Percentiles rank a stretch among this genome's conserved stretches.
Conservation (phyloP, 2,888 invertebrate genomes). For the Flabesymbios commensalis region DNA sequence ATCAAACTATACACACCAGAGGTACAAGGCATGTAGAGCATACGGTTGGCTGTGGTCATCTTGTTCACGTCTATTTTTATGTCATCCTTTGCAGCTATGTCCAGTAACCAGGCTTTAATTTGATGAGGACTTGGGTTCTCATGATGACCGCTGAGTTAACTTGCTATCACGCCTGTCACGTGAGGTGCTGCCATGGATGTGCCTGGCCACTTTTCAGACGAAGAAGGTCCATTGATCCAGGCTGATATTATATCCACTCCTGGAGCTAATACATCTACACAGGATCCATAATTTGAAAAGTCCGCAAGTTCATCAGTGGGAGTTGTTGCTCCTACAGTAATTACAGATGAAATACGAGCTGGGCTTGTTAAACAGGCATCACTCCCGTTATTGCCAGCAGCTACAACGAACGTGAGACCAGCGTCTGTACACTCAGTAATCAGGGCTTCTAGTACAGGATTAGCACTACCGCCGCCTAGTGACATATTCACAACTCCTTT, state of each 20-base stretch:
- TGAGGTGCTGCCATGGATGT: slow-evolving; percentile 26
- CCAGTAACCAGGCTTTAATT: too few relatives aligned
- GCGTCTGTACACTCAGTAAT: background rate
- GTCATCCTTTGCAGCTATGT: too few relatives aligned
- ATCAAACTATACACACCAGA: too few relatives aligned
- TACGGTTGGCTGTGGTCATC: too few relatives aligned
- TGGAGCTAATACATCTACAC: slow-evolving; percentile 26
- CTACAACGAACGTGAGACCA: slow-evolving; percentile 8
- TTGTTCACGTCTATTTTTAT: too few relatives aligned
- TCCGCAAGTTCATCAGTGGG: slow-evolving; percentile 1
- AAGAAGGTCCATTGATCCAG: background rate
- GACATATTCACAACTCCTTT: background rate
- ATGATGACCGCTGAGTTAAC: slow-evolving; percentile 10
- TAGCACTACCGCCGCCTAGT: background rate
- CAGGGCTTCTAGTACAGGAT: too few relatives aligned
- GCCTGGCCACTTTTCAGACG: slow-evolving; percentile 6
- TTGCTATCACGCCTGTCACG: slow-evolving; percentile 21
- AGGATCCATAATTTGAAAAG: slow-evolving; percentile 23
- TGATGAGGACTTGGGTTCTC: too few relatives aligned
- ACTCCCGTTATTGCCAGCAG: slow-evolving; percentile 5
- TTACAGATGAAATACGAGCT: background rate
- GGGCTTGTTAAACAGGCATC: slow-evolving; percentile 2
- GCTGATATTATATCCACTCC: slow-evolving; percentile 16
- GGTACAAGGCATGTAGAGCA: too few relatives aligned
- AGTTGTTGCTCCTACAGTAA: slow-evolving; percentile 17